These are phyloP conservation scores for Kryptolebias ocellatus DNA, from an alignment of 2,797 vertebrate species.

Conservation along the genomic window DNA sequence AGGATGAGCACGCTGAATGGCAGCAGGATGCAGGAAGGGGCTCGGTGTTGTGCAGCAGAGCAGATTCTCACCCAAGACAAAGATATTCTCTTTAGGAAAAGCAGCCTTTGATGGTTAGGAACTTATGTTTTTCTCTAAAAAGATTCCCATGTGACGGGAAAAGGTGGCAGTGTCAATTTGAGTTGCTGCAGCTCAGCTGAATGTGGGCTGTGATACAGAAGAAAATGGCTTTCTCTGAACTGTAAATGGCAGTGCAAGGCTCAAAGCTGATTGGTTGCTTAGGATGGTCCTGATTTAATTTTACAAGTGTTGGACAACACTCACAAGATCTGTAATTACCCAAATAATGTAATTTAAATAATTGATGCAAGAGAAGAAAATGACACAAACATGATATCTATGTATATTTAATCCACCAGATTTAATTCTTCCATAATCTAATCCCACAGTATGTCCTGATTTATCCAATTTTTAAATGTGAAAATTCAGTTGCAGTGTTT, in stretches of 20 bases:
- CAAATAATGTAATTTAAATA: too few species aligned
- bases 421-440: too few species aligned
- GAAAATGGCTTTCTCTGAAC: conserved; percentile 9
- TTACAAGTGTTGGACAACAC: too few species aligned
- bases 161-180: conserved; percentile 30
- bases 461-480: conserved; percentile 28
- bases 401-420: too few species aligned
- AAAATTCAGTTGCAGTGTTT: conserved; percentile 29
- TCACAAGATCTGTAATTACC: too few species aligned
- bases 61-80: conserved; percentile 38
- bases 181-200: conserved; percentile 35
- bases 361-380: too few species aligned
- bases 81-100: conserved; percentile 51
- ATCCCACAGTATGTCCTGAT: conserved; percentile 52
- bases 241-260: too few species aligned
- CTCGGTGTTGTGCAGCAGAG: conserved; percentile 30
- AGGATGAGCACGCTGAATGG: conserved; percentile 68
- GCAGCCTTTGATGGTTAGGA: conserved; percentile 39
- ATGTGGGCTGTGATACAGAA: conserved; percentile 52
- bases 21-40: conserved; percentile 53
- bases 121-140: conserved; percentile 63
- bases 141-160: conserved; percentile 34
- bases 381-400: too few species aligned
- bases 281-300: too few species aligned
- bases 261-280: too few species aligned